Evolutionary conservation across 2,888 invertebrate species (phyloP).

Genomic region (Spilarctia lutea): DNA sequence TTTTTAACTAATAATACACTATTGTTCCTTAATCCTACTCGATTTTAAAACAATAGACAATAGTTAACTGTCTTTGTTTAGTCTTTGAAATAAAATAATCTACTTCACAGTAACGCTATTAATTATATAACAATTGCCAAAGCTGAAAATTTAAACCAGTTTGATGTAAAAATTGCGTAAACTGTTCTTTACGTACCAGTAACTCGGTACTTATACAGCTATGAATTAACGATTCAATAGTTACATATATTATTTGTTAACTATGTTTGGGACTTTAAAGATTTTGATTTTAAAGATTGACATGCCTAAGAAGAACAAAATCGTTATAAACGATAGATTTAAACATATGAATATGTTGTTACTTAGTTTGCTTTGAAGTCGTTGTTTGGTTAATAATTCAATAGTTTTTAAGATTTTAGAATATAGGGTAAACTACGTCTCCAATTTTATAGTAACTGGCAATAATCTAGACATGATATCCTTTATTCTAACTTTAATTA

Average conservation of each 20-base stretch:
- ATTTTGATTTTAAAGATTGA: no score
- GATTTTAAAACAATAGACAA: not conserved
- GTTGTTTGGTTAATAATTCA: not conserved
- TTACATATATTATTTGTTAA: no score
- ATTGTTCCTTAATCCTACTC: not conserved
- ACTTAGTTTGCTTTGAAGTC: no score
- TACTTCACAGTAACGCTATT: not conserved
- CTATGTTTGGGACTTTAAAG: no score
- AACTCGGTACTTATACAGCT: not conserved
- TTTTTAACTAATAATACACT: not conserved
- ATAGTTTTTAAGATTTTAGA: no score
- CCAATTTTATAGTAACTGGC: no score
- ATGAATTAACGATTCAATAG: not conserved
- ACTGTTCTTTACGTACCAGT: not conserved
- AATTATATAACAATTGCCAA: not conserved
- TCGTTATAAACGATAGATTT: no score
- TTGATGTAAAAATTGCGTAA: not conserved
- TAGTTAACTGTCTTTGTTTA: not conserved
- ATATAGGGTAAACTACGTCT: no score
- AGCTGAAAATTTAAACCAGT: not conserved
- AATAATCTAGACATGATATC: no score
- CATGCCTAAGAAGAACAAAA: no score
- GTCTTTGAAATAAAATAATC: not conserved
- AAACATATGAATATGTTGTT: no score
- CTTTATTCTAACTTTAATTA: no score